Conservation (phyloP, 2,888 invertebrate genomes). For the Rhagonycha fulva region DNA sequence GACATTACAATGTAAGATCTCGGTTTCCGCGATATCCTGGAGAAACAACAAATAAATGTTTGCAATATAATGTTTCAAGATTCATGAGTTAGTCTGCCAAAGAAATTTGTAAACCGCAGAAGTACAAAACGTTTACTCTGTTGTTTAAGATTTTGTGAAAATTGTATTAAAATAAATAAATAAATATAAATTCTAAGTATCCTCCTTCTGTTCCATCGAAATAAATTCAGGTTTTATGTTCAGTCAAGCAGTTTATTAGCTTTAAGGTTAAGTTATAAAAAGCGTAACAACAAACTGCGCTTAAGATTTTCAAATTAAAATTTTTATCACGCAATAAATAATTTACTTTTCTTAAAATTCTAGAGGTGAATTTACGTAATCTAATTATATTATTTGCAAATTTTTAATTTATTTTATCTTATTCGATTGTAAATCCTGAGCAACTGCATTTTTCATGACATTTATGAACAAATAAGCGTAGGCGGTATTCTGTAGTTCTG, state of each 20-base stretch:
- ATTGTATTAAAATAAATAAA: not conserved
- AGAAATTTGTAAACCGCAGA: not conserved
- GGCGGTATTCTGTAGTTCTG: slow-evolving; percentile 25
- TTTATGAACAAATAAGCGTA: slow-evolving; percentile 17
- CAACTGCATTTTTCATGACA: not conserved
- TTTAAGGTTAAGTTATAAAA: not conserved
- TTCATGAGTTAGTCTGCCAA: not conserved
- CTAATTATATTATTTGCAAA: not conserved
- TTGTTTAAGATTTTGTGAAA: not conserved
- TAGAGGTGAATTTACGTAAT: not conserved
- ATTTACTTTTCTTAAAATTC: not conserved
- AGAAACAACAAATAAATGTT: not conserved
- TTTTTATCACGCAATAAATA: not conserved
- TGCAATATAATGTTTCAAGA: not conserved
- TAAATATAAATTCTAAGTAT: not conserved
- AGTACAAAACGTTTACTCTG: not conserved
- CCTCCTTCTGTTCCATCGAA: not conserved
- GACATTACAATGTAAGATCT: too few relatives aligned
- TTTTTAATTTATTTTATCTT: not conserved
- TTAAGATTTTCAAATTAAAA: not conserved
- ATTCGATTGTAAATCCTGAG: not conserved
- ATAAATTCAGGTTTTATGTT: not conserved
- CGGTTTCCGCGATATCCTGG: not conserved
- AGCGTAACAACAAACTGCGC: not conserved
- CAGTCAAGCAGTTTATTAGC: not conserved